Evolutionary conservation across 2,797 vertebrate species (phyloP).

Genomic region (Atherinosoma microstoma): DNA sequence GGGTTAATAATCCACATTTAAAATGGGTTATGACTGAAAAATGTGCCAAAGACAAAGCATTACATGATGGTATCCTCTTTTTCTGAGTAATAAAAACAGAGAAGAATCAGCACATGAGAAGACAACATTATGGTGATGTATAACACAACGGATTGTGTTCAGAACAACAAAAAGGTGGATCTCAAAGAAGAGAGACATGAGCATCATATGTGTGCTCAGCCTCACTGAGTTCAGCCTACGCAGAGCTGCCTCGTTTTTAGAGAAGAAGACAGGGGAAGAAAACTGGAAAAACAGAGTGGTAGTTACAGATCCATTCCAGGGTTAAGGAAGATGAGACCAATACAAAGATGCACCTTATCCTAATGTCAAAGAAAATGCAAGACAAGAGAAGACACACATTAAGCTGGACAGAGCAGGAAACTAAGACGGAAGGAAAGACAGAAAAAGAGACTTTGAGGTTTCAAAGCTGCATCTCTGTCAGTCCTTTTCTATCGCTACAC

Average conservation of each 20-base stretch:
- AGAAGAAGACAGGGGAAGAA: slow-evolving; percentile 51
- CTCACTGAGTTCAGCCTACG: slow-evolving; percentile 33
- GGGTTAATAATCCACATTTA: slow-evolving; percentile 14
- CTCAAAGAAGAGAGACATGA: slow-evolving; percentile 42
- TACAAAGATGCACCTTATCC: slow-evolving; percentile 46
- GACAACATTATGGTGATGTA: slow-evolving; percentile 29
- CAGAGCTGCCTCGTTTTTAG: slow-evolving; percentile 47
- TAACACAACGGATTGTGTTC: background rate
- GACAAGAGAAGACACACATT: slow-evolving; percentile 56
- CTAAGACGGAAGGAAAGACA: slow-evolving; percentile 39
- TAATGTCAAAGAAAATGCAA: slow-evolving; percentile 55
- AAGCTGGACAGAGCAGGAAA: slow-evolving; percentile 39
- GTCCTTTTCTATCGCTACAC: slow-evolving; percentile 43
- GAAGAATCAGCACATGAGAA: slow-evolving; percentile 40
- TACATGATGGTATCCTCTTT: slow-evolving; percentile 16
- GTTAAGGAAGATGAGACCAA: slow-evolving; percentile 49
- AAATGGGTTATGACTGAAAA: slow-evolving; percentile 1
- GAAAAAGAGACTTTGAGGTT: slow-evolving; percentile 25
- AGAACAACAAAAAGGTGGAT: slow-evolving; percentile 33
- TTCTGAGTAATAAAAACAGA: slow-evolving; percentile 42
- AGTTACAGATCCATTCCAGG: slow-evolving; percentile 55
- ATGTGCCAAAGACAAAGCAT: slow-evolving; percentile 21
- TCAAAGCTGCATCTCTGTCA: slow-evolving; percentile 43
- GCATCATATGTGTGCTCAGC: slow-evolving; percentile 39
- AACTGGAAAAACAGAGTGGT: slow-evolving; percentile 58